Base-by-base conservation (phyloP, 1,140 invertebrate species). In the Heterodera schachtii region DNA sequence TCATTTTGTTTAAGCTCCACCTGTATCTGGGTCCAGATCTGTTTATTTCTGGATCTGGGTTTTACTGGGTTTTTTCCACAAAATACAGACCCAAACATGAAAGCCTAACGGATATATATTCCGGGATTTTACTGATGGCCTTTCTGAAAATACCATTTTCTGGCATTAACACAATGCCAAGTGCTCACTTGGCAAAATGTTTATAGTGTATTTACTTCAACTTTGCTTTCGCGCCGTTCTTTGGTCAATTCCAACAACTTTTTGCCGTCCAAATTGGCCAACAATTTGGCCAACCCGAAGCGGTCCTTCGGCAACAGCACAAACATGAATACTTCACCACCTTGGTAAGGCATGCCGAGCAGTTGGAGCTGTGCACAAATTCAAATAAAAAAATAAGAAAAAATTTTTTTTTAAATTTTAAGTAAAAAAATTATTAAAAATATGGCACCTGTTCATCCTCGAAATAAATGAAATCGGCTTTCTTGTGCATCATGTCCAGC, bases 221-320 rank as follows among this genome's bases (percentile, higher is more conserved):
- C 81, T 82, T 74, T 41, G 0, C 4, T 7, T 67, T 73, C 13
- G 7, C 0, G 0, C 13, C 79, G 21, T 0, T 19, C 31, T 31
- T 84, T 43, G 71, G 73, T 7, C 13, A 84, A 66, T 64, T 78
- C 43, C 8, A 84, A 11, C 11, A 84, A 5, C 11, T 43, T 19
- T 31, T 49, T 41, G 3, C 77, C 82, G 21, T 52, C 78, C 46
- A 84, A 70, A 74, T 64, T 67, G 60, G 74, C 49, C 46, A 84
- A 19, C 49, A 84, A 9, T 31, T 66, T 60, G 13, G 66, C 57
- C 4, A 84, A 46, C n/a, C 80, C 83, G 71, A 41, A 83, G 13
- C 76, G 64, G 19, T 84, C 52, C 67, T 79, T 73, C 41, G 83
- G 83, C 43, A 84, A 57, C 1, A 84, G 0, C 5, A 84, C 43